Evolutionary conservation across 2,113 vertebrate species (phyloP).

Genomic region (Bos taurus): ARS-UCD2.0 NC_037348.1:2361501-2362000

Average conservation of each 20-base stretch:
- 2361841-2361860: neutral
- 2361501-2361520: neutral
- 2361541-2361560: neutral
- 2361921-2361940: slow-evolving; percentile 48
- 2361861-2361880: slow-evolving; percentile 35
- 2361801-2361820: neutral
- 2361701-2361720: neutral
- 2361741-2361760: neutral
- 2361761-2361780: neutral
- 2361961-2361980: slow-evolving; percentile 14
- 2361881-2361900: slow-evolving; percentile 16
- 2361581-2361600: slow-evolving; percentile 11
- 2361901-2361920: slow-evolving; percentile 28
- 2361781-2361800: neutral
- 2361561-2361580: neutral
- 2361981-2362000: slow-evolving; percentile 31
- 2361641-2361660: neutral
- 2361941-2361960: slow-evolving; percentile 32
- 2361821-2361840: neutral
- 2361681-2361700: neutral
- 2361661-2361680: neutral
- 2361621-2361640: slow-evolving; percentile 30
- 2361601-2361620: neutral
- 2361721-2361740: neutral
- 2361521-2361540: slow-evolving; percentile 29